Conservation (phyloP, 2,888 invertebrate genomes). For the Protonemura montana region DNA sequence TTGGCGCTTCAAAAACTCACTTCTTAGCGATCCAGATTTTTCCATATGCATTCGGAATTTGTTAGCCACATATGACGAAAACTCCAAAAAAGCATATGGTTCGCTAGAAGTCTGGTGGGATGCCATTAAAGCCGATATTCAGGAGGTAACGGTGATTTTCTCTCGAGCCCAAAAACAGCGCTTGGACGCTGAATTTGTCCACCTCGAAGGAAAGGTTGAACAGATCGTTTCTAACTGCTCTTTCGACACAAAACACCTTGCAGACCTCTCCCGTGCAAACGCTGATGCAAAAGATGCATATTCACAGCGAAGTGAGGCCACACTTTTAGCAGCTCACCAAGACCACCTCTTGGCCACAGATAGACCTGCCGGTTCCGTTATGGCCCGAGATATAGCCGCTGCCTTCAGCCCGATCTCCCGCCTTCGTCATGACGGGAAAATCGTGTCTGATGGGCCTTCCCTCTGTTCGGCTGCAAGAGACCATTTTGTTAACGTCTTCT, state of each 20-base stretch:
- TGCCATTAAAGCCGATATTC: conserved; percentile 5
- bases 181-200: neutral
- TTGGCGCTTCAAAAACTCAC: conserved; percentile 14
- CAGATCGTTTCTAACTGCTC: neutral
- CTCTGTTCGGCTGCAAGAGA: conserved; percentile 10
- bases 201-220: neutral
- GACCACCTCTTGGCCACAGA: conserved; percentile 24
- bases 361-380: neutral
- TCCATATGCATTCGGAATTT: neutral
- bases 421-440: neutral
- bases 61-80: neutral
- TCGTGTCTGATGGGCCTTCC: conserved; percentile 3
- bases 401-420: neutral
- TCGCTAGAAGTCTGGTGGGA: conserved; percentile 28
- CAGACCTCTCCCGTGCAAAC: neutral
- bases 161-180: neutral
- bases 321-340: neutral
- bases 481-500: neutral
- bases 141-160: neutral
- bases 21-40: neutral
- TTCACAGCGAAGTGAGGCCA: neutral
- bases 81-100: neutral
- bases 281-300: conserved; percentile 4
- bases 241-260: neutral
- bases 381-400: neutral